Percentiles rank a stretch among this genome's conserved stretches.
These are phyloP conservation scores for Dasyprocta punctata DNA, from an alignment of 2,113 vertebrate genomes.

Conservation along the genomic window DNA sequence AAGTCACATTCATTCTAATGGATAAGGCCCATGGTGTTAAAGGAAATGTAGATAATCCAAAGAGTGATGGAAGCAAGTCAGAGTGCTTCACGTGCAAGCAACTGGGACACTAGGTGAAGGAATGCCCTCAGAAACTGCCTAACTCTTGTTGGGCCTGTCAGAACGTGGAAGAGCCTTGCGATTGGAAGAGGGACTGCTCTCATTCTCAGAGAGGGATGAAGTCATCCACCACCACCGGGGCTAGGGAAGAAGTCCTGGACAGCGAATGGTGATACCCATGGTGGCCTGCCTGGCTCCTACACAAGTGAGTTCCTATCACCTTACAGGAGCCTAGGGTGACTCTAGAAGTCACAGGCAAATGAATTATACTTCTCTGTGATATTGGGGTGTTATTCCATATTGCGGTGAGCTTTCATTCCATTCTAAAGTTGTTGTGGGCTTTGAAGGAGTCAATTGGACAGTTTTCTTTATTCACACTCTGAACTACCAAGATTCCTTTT, in stretches of 20 bases:
- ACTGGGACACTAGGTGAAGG: neutral
- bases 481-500: neutral
- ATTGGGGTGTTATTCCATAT: neutral
- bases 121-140: neutral
- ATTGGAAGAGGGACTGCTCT: neutral
- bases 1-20: neutral
- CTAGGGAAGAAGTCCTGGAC: neutral
- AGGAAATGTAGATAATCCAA: neutral
- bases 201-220: neutral
- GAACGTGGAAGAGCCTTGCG: neutral
- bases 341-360: neutral
- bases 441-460: neutral
- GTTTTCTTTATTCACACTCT: neutral
- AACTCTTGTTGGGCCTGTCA: neutral
- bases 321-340: neutral
- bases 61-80: neutral
- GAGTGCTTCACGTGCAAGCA: neutral
- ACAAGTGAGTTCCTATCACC: neutral
- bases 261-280: neutral
- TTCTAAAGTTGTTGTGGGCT: neutral
- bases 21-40: neutral
- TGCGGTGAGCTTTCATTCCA: neutral
- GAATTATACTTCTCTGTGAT: neutral
- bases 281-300: neutral
- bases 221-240: neutral